These are phyloP conservation scores for Myotis planiceps DNA, from an alignment of 2,797 vertebrate genomes.

Conservation along the genomic window DNA sequence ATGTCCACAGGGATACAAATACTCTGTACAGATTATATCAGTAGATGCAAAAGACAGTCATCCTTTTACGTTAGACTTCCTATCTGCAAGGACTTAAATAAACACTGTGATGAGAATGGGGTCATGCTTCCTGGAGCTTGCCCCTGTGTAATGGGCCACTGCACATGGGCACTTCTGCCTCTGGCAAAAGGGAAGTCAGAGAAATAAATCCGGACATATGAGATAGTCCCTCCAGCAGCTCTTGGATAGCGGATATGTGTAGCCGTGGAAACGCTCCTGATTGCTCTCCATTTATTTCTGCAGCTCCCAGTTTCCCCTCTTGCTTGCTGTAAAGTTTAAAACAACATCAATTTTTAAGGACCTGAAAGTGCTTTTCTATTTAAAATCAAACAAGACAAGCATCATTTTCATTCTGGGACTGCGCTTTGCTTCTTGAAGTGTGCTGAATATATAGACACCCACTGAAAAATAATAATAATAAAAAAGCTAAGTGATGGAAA, in stretches of 20 bases:
- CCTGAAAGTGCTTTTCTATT: constrained; percentile 85
- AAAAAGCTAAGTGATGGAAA: constrained; percentile 86
- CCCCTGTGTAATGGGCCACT: neutral
- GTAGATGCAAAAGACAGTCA: neutral
- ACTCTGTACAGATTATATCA: neutral
- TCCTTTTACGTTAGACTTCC: neutral
- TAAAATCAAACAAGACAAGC: constrained; percentile 87
- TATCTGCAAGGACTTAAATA: neutral
- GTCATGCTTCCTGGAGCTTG: neutral
- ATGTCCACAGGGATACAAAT: neutral
- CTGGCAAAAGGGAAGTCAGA: constrained; percentile 42
- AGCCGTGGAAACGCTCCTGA: constrained; percentile 71
- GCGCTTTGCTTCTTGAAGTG: constrained; percentile 82
- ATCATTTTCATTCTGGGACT: constrained; percentile 85
- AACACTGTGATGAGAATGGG: neutral
- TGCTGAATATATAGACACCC: constrained; percentile 85
- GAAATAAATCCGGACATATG: constrained; percentile 69
- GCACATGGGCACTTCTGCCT: neutral
- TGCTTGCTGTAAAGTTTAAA: constrained; percentile 83
- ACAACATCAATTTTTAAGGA: constrained; percentile 85
- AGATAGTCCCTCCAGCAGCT: constrained; percentile 53
- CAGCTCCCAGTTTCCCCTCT: constrained; percentile 70
- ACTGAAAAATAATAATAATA: constrained; percentile 83
- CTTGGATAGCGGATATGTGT: constrained; percentile 50
- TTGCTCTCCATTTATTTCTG: constrained; percentile 78